These are phyloP conservation scores for Stenoptilia bipunctidactyla DNA, from an alignment of 2,888 invertebrate species.

Conservation along the genomic window DNA sequence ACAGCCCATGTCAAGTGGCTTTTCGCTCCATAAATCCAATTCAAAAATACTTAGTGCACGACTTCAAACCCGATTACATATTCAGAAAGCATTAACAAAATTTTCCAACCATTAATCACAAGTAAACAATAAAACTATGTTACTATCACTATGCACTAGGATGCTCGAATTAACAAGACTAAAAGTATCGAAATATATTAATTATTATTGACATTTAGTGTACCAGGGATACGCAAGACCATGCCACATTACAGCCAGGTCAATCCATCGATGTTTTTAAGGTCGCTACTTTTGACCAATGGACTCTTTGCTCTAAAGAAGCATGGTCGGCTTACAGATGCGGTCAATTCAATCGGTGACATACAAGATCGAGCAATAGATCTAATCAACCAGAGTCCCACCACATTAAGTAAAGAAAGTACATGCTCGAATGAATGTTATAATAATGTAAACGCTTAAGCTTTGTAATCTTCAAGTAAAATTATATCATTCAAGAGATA, in stretches of 20 bases:
- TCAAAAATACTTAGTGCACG: too few relatives aligned
- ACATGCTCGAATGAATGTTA: constrained; percentile 65
- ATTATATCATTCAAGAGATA: constrained; percentile 3
- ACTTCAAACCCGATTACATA: background rate
- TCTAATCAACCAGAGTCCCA: constrained; percentile 54
- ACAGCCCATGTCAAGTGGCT: too few relatives aligned
- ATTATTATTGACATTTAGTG: constrained; percentile 34
- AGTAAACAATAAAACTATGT: constrained; percentile 24
- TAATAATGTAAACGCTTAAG: constrained; percentile 55
- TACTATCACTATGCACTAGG: constrained; percentile 36
- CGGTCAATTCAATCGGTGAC: constrained; percentile 39
- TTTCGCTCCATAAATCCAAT: too few relatives aligned
- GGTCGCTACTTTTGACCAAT: constrained; percentile 19
- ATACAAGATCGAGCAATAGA: constrained; percentile 47
- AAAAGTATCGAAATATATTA: constrained; percentile 18
- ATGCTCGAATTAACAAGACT: constrained; percentile 34
- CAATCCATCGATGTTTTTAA: constrained; percentile 18
- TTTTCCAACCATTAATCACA: constrained; percentile 4
- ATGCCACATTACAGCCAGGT: constrained; percentile 46
- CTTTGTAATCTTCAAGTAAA: constrained; percentile 35
- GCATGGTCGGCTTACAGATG: constrained; percentile 46
- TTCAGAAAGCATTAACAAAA: background rate
- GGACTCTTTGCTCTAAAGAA: constrained; percentile 39
- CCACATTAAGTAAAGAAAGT: constrained; percentile 51
- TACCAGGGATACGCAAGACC: constrained; percentile 30